Conservation (phyloP, 2,888 invertebrate genomes). For the Fissipunctia ypsillon region DNA sequence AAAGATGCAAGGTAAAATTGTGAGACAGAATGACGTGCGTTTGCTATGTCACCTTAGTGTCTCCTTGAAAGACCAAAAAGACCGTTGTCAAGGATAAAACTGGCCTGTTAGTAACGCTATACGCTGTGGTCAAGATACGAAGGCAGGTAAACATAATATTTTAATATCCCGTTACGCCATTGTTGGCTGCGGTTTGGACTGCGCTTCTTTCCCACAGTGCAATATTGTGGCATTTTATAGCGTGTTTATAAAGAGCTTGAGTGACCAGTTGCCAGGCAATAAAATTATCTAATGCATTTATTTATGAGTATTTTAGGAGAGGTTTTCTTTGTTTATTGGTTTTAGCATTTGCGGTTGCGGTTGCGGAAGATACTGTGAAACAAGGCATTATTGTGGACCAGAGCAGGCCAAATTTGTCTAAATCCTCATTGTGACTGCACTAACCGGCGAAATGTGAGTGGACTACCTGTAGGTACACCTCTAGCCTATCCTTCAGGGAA, state of each 20-base stretch:
- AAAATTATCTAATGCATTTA: slow-evolving; percentile 13
- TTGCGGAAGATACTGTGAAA: neutral
- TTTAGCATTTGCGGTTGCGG: neutral
- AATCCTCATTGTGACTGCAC: too few relatives aligned
- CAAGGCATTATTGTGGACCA: neutral
- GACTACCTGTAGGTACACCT: too few relatives aligned
- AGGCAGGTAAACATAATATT: slow-evolving; percentile 56
- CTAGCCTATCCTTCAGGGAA: too few relatives aligned
- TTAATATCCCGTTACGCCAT: slow-evolving; percentile 62
- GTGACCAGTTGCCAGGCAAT: slow-evolving; percentile 4
- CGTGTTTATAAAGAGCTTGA: slow-evolving; percentile 10
- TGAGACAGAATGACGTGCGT: neutral
- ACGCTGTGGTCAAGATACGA: slow-evolving; percentile 54
- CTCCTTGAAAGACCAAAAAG: slow-evolving; percentile 3
- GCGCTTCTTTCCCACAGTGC: slow-evolving; percentile 57
- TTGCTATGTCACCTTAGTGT: neutral
- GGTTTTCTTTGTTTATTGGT: neutral
- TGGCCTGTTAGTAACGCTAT: slow-evolving; percentile 53
- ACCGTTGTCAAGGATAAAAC: slow-evolving; percentile 34
- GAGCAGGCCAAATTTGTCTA: neutral
- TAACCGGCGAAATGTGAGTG: too few relatives aligned
- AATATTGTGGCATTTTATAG: slow-evolving; percentile 48
- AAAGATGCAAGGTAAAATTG: neutral
- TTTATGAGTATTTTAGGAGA: neutral
- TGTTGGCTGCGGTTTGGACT: slow-evolving; percentile 59